Percentiles rank a stretch among this genome's conserved stretches.
Evolutionary conservation across 2,797 vertebrate genomes (phyloP).

Genomic region (Thaleichthys pacificus): DNA sequence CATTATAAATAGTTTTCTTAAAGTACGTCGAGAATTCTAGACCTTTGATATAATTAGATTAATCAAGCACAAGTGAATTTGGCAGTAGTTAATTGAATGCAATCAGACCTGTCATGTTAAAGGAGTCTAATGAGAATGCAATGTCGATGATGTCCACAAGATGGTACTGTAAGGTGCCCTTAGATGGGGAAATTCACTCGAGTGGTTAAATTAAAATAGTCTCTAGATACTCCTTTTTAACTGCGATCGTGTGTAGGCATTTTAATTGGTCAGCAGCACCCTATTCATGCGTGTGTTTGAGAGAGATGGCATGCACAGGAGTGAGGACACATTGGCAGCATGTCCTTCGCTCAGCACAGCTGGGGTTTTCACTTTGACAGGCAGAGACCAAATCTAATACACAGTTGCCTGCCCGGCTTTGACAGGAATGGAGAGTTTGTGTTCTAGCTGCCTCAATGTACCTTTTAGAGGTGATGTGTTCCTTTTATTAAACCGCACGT

Average conservation of each 20-base stretch:
- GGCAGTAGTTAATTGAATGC: conserved; percentile 31
- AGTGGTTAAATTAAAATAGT: conserved; percentile 29
- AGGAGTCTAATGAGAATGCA: conserved; percentile 10
- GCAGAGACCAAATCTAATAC: conserved; percentile 52
- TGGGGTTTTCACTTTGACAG: conserved; percentile 53
- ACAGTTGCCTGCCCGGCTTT: conserved; percentile 43
- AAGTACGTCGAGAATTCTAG: not conserved
- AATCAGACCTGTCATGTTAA: conserved; percentile 40
- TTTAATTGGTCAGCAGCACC: not conserved
- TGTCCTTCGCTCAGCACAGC: conserved; percentile 51
- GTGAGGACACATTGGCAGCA: conserved; percentile 55
- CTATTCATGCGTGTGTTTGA: conserved; percentile 16
- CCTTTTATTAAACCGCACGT: not conserved
- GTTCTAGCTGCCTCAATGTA: conserved; percentile 30
- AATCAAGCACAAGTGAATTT: not conserved
- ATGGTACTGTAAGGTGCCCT: conserved; percentile 56
- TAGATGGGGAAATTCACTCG: conserved; percentile 23
- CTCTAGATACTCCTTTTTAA: conserved; percentile 21
- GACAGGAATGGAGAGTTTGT: conserved; percentile 52
- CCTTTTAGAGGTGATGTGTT: not conserved
- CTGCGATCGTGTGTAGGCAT: not conserved
- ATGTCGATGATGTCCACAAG: conserved; percentile 59
- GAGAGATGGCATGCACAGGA: conserved; percentile 34
- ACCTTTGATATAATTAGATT: conserved; percentile 27
- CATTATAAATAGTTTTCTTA: not conserved